These are phyloP conservation scores for Apteryx mantelli DNA, from an alignment of 2,113 vertebrate species.

Conservation along the genomic window DNA sequence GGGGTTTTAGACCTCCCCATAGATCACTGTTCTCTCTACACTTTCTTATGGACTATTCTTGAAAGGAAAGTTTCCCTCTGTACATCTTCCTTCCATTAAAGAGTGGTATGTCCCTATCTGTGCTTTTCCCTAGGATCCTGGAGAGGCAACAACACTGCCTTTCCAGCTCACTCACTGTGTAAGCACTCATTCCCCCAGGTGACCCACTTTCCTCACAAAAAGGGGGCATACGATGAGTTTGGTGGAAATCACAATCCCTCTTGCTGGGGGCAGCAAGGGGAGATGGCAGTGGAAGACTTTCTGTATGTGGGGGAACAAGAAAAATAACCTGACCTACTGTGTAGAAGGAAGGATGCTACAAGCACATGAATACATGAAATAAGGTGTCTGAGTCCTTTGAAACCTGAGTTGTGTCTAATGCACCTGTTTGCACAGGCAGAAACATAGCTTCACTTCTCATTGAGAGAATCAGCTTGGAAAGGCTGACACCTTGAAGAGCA, in stretches of 20 bases:
- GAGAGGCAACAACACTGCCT: background rate
- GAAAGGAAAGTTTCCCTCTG: background rate
- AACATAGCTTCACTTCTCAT: background rate
- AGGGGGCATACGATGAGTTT: accelerated
- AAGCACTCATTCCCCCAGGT: background rate
- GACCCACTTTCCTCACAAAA: background rate
- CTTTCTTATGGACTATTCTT: background rate
- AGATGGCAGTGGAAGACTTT: background rate
- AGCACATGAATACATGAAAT: background rate
- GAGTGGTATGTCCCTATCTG: background rate
- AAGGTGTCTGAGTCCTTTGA: background rate
- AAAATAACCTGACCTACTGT: background rate
- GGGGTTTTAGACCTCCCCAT: background rate
- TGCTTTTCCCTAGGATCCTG: background rate
- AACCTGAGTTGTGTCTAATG: background rate
- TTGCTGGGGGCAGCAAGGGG: background rate
- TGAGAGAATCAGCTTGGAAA: background rate
- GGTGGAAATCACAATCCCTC: background rate
- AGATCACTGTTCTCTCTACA: background rate
- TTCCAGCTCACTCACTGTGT: background rate
- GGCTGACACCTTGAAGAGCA: background rate
- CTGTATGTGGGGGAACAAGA: background rate
- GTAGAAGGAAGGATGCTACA: background rate
- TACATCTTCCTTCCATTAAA: no score
- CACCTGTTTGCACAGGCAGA: background rate